Conservation (phyloP, 1,140 invertebrate species). For the Cheumatopsyche charites region DNA sequence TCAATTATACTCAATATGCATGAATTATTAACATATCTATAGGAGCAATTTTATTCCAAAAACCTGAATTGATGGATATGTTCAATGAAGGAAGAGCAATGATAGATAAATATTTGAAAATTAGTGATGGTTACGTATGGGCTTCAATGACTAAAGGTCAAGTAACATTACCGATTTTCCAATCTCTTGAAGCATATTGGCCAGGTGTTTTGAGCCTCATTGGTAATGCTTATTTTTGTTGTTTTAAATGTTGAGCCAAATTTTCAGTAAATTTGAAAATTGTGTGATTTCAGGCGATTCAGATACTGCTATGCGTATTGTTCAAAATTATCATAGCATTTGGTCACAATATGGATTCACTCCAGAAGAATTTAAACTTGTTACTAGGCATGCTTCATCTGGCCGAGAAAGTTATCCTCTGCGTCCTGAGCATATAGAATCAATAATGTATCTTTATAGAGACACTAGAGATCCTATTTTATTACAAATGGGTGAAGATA, state of each 20-base stretch:
- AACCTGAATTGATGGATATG: constrained; percentile 89
- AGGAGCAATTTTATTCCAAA: constrained; percentile 76
- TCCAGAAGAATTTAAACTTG: constrained; percentile 97
- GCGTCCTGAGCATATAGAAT: constrained; percentile 94
- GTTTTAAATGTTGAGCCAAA: no score
- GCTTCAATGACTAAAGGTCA: constrained; percentile 94
- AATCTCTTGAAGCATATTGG: constrained; percentile 98
- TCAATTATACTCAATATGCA: background rate
- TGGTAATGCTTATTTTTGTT: constrained; percentile 61
- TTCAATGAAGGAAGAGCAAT: constrained; percentile 82
- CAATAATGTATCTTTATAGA: constrained; percentile 94
- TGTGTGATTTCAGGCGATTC: constrained; percentile 74
- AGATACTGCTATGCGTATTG: constrained; percentile 87
- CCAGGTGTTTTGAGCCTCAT: constrained; percentile 92
- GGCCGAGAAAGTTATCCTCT: constrained; percentile 94
- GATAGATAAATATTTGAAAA: constrained; percentile 89
- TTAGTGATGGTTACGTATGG: constrained; percentile 97
- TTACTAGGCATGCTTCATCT: constrained; percentile 79
- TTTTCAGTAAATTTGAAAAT: background rate
- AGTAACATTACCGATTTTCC: constrained; percentile 95
- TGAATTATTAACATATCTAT: constrained; percentile 6
- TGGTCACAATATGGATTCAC: constrained; percentile 97
- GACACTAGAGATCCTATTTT: constrained; percentile 92
- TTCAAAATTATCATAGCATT: constrained; percentile 95
- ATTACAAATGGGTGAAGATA: constrained; percentile 88